Evolutionary conservation across 2,888 invertebrate genomes (phyloP).

Genomic region (Hydriomena furcata): DNA sequence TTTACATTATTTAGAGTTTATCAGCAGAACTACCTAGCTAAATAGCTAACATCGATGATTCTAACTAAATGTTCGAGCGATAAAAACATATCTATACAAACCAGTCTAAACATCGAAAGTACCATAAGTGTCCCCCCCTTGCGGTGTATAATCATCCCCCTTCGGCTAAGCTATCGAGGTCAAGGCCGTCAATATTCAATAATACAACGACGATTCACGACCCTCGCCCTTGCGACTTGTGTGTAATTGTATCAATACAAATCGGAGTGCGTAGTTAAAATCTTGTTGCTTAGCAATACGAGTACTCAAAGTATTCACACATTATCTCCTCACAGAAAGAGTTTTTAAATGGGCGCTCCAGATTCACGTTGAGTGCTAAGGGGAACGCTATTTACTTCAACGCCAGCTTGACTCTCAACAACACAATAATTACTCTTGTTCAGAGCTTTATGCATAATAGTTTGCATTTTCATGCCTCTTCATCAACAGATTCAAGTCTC

Average conservation of each 20-base stretch:
- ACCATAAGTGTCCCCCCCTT: conserved; percentile 32
- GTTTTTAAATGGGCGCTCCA: conserved; percentile 31
- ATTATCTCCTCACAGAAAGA: conserved; percentile 30
- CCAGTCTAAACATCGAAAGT: conserved; percentile 5
- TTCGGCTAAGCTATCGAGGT: conserved; percentile 50
- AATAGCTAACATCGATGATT: too few relatives aligned
- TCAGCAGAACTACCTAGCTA: neutral
- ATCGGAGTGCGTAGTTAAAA: conserved; percentile 27
- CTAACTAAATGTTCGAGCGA: conserved; percentile 2
- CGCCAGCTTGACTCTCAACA: conserved; percentile 57
- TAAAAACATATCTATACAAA: conserved; percentile 6
- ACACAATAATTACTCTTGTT: conserved; percentile 51
- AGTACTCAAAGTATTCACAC: conserved; percentile 24
- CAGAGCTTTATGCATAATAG: conserved; percentile 42
- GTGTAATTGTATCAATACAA: conserved; percentile 37
- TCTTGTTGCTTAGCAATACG: conserved; percentile 26
- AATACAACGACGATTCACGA: conserved; percentile 45
- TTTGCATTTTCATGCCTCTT: conserved; percentile 25
- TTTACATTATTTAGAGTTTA: neutral
- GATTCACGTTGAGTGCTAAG: conserved; percentile 38
- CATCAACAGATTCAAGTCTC: conserved; percentile 8
- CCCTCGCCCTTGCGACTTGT: conserved; percentile 53
- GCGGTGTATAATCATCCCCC: conserved; percentile 50
- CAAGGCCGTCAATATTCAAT: conserved; percentile 66
- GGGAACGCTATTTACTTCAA: conserved; percentile 56